Evolutionary conservation across 2,888 invertebrate genomes (phyloP).

Genomic region (Platycheirus albimanus): DNA sequence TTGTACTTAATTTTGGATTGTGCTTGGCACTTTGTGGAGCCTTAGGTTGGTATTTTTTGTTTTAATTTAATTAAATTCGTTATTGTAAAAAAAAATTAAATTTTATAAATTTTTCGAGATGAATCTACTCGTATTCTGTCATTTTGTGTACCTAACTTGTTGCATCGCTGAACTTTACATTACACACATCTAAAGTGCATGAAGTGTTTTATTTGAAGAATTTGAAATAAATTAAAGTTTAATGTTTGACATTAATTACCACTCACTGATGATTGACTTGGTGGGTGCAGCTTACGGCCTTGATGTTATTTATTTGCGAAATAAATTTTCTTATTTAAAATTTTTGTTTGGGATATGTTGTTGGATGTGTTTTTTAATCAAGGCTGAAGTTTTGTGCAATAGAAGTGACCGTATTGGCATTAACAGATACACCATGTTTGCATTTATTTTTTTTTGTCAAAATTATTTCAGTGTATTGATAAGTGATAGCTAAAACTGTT

Average conservation of each 20-base stretch:
- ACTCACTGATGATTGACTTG: constrained; percentile 4
- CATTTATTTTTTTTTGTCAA: too few species aligned
- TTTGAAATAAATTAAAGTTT: too few species aligned
- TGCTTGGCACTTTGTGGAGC: constrained; percentile 64
- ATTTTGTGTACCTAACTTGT: too few species aligned
- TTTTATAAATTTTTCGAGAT: not conserved
- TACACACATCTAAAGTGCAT: constrained; percentile 1
- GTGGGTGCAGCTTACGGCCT: constrained; percentile 35
- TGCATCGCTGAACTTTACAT: not conserved
- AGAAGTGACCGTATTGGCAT: too few species aligned
- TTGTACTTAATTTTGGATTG: constrained; percentile 62
- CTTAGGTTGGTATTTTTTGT: constrained; percentile 64
- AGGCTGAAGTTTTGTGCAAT: not conserved
- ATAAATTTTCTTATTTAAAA: not conserved
- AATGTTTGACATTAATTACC: constrained; percentile 38
- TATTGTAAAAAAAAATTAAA: too few species aligned
- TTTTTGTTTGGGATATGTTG: not conserved
- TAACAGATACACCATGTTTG: too few species aligned
- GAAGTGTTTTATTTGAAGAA: constrained; percentile 20
- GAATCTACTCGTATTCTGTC: too few species aligned
- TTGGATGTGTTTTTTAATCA: not conserved
- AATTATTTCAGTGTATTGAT: too few species aligned
- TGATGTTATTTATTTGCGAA: constrained; percentile 32
- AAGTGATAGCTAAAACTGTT: too few species aligned
- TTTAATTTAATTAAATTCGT: constrained; percentile 59